These are phyloP conservation scores for Spodoptera exigua DNA, from an alignment of 2,888 invertebrate species.

Conservation along the genomic window DNA sequence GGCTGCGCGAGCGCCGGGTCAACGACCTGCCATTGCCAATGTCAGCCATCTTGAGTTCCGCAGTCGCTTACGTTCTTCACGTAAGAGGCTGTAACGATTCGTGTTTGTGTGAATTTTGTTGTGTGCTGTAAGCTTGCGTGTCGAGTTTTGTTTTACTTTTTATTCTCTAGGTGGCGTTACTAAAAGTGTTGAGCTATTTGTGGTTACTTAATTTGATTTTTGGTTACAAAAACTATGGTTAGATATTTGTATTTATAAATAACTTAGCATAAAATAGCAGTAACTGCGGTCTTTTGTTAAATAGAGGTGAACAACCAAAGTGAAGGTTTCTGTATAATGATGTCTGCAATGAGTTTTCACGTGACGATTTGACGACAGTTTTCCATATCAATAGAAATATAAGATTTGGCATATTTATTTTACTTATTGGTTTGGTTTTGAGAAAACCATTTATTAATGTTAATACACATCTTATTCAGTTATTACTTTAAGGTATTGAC, in stretches of 20 bases:
- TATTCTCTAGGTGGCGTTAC: slow-evolving; percentile 64
- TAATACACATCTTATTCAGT: too few relatives aligned
- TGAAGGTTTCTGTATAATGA: slow-evolving; percentile 11
- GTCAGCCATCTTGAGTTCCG: slow-evolving; percentile 90
- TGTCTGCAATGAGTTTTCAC: slow-evolving; percentile 22
- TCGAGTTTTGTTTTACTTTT: slow-evolving; percentile 57
- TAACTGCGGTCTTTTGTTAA: slow-evolving; percentile 9
- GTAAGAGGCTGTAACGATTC: slow-evolving; percentile 87
- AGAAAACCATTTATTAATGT: too few relatives aligned
- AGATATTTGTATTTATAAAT: slow-evolving; percentile 13
- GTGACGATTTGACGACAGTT: slow-evolving; percentile 25
- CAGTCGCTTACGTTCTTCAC: slow-evolving; percentile 88
- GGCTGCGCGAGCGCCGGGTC: slow-evolving; percentile 85
- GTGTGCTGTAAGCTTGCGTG: slow-evolving; percentile 65
- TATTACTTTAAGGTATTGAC: too few relatives aligned
- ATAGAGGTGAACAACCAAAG: slow-evolving; percentile 41
- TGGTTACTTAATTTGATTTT: slow-evolving; percentile 35
- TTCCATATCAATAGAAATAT: slow-evolving; percentile 17
- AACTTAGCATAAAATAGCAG: slow-evolving; percentile 10
- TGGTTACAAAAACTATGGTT: slow-evolving; percentile 20
- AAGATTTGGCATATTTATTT: background rate
- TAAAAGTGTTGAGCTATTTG: slow-evolving; percentile 34
- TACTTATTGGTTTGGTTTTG: too few relatives aligned
- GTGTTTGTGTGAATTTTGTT: slow-evolving; percentile 75
- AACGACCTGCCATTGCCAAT: slow-evolving; percentile 88